Evolutionary conservation across 2,888 invertebrate species (phyloP).

Genomic region (Tetragnatha montana): DNA sequence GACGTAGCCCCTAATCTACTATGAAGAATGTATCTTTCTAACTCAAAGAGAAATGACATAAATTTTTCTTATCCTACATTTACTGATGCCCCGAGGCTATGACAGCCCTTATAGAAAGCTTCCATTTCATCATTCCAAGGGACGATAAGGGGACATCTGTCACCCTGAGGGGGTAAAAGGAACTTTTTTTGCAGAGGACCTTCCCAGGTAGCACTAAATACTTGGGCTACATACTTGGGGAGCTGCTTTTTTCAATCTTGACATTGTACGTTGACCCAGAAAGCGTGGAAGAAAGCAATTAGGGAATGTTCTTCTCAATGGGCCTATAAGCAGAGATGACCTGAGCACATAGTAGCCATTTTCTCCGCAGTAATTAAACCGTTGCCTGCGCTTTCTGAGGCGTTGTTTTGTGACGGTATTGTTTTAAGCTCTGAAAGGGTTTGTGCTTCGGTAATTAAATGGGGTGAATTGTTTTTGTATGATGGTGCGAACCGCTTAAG

Average conservation of each 20-base stretch:
- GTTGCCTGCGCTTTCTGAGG: not conserved
- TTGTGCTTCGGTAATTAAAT: no score
- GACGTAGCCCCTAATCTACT: no score
- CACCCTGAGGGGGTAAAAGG: not conserved
- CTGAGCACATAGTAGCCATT: not conserved
- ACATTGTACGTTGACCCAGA: slow-evolving; percentile 6
- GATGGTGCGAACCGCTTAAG: no score
- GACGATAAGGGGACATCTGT: not conserved
- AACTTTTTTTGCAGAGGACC: not conserved
- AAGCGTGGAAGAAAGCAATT: slow-evolving; percentile 2
- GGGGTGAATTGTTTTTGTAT: no score
- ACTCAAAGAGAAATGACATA: not conserved
- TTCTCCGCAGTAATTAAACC: not conserved
- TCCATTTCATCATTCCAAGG: not conserved
- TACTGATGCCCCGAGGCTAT: not conserved
- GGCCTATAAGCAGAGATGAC: not conserved
- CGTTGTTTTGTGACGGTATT: not conserved
- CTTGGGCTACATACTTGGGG: slow-evolving; percentile 1
- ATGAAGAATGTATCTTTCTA: no score
- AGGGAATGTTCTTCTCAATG: not conserved
- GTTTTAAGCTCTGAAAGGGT: not conserved
- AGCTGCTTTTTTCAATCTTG: not conserved
- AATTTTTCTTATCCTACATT: not conserved
- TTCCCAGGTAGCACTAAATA: slow-evolving; percentile 5
- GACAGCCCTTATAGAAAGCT: not conserved